These are phyloP conservation scores for Forbesichthys agassizii DNA, from an alignment of 2,113 vertebrate genomes.

Conservation along the genomic window DNA sequence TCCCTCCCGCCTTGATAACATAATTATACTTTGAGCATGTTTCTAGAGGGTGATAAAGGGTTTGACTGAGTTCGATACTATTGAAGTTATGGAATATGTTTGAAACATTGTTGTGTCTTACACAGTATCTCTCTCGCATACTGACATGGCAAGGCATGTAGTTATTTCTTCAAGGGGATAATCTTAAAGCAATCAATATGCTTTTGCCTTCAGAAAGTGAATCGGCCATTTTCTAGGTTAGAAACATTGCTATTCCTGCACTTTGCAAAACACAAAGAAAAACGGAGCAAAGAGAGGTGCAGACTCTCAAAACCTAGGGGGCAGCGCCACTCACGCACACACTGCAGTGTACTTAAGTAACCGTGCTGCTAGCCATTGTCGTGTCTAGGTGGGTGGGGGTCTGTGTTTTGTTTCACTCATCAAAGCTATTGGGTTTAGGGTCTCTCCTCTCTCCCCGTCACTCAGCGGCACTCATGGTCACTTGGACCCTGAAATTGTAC, in stretches of 20 bases:
- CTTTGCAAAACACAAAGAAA: slow-evolving; percentile 23
- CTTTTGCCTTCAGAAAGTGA: slow-evolving; percentile 6
- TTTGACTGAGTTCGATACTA: slow-evolving; percentile 56
- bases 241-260: neutral
- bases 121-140: neutral
- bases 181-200: neutral
- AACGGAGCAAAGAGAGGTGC: slow-evolving; percentile 26
- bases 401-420: slow-evolving; percentile 76
- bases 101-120: slow-evolving; percentile 30
- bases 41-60: slow-evolving; percentile 60
- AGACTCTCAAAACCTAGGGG: slow-evolving; percentile 6
- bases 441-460: slow-evolving; percentile 67
- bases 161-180: neutral
- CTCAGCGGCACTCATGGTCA: slow-evolving; percentile 75
- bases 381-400: slow-evolving; percentile 30
- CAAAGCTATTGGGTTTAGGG: slow-evolving; percentile 67
- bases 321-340: slow-evolving; percentile 28
- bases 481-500: slow-evolving; percentile 75
- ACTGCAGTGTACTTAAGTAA: slow-evolving; percentile 52
- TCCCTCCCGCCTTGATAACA: slow-evolving; percentile 69
- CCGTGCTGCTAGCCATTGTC: slow-evolving; percentile 48
- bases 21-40: slow-evolving; percentile 65
- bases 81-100: slow-evolving; percentile 44
- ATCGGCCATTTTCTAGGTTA: neutral
- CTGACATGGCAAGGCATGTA: neutral